Percentiles rank a stretch among this genome's conserved stretches.
Conservation (phyloP, 2,797 vertebrate species). For the Choloepus didactylus region DNA sequence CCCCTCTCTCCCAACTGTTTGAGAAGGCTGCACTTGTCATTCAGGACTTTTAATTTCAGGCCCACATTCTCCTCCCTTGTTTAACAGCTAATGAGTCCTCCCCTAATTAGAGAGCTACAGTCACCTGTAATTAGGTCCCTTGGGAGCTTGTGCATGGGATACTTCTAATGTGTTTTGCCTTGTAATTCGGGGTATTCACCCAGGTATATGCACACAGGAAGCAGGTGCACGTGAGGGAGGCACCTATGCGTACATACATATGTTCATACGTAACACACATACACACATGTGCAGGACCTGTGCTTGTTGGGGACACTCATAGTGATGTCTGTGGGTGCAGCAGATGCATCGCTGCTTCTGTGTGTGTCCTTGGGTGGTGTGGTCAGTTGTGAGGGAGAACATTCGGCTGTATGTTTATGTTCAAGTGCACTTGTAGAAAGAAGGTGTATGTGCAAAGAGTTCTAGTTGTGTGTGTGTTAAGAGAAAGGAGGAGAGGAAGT, state of each 20-base stretch:
- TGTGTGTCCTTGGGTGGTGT: fast-evolving
- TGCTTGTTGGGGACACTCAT: fast-evolving
- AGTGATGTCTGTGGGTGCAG: background rate
- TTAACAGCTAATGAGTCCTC: slow-evolving; percentile 78
- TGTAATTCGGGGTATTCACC: slow-evolving; percentile 79
- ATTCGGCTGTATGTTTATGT: background rate
- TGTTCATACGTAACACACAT: background rate
- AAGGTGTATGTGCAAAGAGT: background rate
- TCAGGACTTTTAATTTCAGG: slow-evolving; percentile 74
- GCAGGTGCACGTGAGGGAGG: background rate
- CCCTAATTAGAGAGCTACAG: slow-evolving; percentile 85
- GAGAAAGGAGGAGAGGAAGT: background rate
- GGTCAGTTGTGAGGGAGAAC: background rate
- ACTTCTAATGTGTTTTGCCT: slow-evolving; percentile 89
- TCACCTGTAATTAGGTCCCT: slow-evolving; percentile 87
- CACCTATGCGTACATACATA: background rate
- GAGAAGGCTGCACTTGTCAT: slow-evolving; percentile 71
- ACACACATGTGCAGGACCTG: background rate
- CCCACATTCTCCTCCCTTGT: slow-evolving; percentile 78
- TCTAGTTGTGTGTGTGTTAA: background rate
- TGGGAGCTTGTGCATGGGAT: slow-evolving; percentile 88
- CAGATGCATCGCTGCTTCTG: background rate
- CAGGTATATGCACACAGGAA: slow-evolving; percentile 38
- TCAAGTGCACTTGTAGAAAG: background rate
- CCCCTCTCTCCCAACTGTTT: background rate